Percentiles rank a stretch among this genome's conserved stretches.
phyloP scores from a whole-genome alignment of 2,113 vertebrate species.

The Dendropsophus ebraccatus region DNA sequence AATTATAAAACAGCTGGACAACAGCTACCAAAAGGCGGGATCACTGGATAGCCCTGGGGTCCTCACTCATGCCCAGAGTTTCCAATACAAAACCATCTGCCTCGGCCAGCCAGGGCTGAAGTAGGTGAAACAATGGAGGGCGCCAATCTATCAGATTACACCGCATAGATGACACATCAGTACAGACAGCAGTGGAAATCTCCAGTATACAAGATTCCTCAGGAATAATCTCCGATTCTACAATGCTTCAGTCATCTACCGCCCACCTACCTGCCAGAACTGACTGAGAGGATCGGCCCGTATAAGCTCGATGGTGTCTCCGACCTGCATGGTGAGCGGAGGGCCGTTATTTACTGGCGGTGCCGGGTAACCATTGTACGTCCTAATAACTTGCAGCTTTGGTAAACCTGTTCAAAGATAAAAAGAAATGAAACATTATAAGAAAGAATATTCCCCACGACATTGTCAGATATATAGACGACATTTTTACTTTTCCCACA shows the following conservation, averaged over 20 bases:
- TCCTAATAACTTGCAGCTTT: conserved; percentile 90
- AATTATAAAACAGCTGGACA: no score
- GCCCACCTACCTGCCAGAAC: conserved; percentile 91
- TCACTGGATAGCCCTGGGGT: no score
- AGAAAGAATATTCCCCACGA: no score
- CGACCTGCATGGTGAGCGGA: conserved; percentile 82
- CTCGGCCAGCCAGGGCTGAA: no score
- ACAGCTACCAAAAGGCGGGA: no score
- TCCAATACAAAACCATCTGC: no score
- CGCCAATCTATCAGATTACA: no score
- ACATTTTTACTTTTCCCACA: background rate
- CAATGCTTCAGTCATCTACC: background rate
- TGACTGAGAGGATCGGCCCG: conserved; percentile 86
- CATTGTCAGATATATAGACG: background rate
- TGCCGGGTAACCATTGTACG: conserved; percentile 82
- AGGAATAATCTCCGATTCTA: background rate
- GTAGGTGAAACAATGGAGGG: no score
- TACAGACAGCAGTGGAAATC: background rate
- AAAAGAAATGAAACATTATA: background rate
- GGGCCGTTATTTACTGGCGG: conserved; percentile 79
- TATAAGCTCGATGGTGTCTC: conserved; percentile 89
- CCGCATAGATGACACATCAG: no score
- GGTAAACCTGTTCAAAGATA: conserved; percentile 80
- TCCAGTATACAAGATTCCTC: background rate
- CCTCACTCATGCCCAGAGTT: no score